Conservation (phyloP, 2,113 vertebrate species). For the Cochlearius cochlearius region DNA sequence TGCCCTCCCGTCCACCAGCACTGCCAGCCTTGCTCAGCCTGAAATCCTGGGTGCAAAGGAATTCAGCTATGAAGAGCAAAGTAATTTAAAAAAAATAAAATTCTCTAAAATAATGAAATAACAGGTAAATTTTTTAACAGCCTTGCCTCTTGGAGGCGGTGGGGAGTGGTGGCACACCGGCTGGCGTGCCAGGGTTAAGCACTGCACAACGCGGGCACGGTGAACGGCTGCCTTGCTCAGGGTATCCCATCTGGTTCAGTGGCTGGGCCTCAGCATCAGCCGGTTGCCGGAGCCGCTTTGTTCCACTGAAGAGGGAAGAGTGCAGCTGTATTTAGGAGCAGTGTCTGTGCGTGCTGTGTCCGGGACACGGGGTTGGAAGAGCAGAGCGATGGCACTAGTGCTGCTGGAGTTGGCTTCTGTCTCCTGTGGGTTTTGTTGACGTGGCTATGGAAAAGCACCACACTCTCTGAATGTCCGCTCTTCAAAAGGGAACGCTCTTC, state of each 20-base stretch:
- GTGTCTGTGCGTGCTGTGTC: too few relatives aligned
- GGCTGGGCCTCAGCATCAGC: background rate
- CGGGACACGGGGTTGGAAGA: fast-evolving
- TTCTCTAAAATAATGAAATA: background rate
- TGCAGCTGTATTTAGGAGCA: fast-evolving
- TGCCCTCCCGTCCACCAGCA: background rate
- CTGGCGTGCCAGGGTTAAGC: background rate
- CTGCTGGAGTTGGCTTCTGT: background rate
- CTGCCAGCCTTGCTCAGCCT: background rate
- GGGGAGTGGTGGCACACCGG: background rate
- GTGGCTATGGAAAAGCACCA: background rate
- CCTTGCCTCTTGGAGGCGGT: background rate
- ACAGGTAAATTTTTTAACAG: background rate
- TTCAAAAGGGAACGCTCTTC: background rate
- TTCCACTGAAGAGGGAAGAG: fast-evolving
- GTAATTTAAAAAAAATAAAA: background rate
- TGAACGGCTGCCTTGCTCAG: background rate
- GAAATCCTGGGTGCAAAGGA: background rate
- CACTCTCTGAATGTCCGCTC: background rate
- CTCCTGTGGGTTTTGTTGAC: background rate
- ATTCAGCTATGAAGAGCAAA: fast-evolving
- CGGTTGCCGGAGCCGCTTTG: fast-evolving
- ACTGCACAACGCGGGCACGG: fast-evolving
- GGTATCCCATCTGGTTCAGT: background rate
- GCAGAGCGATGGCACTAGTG: fast-evolving